phyloP scores from a whole-genome alignment of 2,888 invertebrate genomes.

The Tetranychus truncatus region DNA sequence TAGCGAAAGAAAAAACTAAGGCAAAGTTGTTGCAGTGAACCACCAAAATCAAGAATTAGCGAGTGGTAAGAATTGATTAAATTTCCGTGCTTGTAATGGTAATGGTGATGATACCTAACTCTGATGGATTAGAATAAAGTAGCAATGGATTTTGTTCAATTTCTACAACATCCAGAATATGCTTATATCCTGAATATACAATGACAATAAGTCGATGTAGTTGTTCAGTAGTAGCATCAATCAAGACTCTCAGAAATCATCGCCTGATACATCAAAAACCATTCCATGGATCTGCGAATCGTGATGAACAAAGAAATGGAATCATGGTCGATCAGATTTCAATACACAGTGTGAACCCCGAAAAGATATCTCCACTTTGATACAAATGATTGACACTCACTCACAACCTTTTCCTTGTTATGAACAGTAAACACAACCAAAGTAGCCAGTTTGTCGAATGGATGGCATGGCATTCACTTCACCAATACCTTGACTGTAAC shows the following conservation, averaged over 20 bases:
- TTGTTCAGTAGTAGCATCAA: not conserved
- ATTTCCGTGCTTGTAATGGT: not conserved
- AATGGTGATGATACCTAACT: not conserved
- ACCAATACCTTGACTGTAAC: too few relatives aligned
- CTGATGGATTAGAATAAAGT: too few relatives aligned
- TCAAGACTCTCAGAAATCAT: not conserved
- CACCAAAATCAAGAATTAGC: not conserved
- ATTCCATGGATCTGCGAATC: not conserved
- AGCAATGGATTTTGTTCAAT: too few relatives aligned
- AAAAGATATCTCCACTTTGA: not conserved
- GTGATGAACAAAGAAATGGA: not conserved
- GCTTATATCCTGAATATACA: too few relatives aligned
- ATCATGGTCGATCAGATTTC: not conserved
- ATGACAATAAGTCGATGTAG: not conserved
- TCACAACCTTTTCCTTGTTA: not conserved
- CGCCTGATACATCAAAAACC: not conserved
- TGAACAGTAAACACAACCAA: not conserved
- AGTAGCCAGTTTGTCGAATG: not conserved
- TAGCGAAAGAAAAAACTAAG: not conserved
- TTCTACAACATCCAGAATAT: too few relatives aligned
- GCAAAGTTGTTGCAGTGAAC: not conserved
- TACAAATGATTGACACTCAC: not conserved
- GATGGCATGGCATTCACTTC: not conserved
- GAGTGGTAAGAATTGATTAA: not conserved
- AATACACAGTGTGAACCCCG: not conserved